Percentiles rank a stretch among this genome's conserved stretches.
Conservation (phyloP, 2,113 vertebrate genomes). For the Stomatorhinus ivindoensis region DNA sequence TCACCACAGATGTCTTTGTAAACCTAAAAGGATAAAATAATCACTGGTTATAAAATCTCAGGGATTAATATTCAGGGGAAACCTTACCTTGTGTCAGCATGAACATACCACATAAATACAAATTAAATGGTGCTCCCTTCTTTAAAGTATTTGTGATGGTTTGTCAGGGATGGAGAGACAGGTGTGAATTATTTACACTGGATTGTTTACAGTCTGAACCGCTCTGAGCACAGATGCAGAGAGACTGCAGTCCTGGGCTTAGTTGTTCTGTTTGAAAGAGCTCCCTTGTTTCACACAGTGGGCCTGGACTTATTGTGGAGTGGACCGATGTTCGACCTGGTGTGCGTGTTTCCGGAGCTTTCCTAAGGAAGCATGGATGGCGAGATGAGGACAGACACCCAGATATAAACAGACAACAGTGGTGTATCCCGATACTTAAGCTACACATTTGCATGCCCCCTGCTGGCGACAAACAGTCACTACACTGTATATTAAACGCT, state of each 20-base stretch:
- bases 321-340: not conserved
- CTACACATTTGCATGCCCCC: not conserved
- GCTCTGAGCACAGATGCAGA: not conserved
- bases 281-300: not conserved
- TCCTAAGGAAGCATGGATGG: not conserved
- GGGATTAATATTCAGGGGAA: not conserved
- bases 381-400: not conserved
- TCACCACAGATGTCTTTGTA: not conserved
- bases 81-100: not conserved
- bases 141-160: not conserved
- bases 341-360: not conserved
- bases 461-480: not conserved
- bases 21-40: not conserved
- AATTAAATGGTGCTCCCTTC: not conserved
- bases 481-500: not conserved
- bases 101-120: not conserved
- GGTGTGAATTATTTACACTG: conserved; percentile 2
- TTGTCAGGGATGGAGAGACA: not conserved
- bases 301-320: not conserved
- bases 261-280: not conserved
- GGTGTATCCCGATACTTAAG: not conserved
- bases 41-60: not conserved
- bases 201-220: not conserved
- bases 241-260: not conserved
- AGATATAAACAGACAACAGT: not conserved